Conservation (phyloP, 2,113 vertebrate species). For the Chunga burmeisteri region DNA sequence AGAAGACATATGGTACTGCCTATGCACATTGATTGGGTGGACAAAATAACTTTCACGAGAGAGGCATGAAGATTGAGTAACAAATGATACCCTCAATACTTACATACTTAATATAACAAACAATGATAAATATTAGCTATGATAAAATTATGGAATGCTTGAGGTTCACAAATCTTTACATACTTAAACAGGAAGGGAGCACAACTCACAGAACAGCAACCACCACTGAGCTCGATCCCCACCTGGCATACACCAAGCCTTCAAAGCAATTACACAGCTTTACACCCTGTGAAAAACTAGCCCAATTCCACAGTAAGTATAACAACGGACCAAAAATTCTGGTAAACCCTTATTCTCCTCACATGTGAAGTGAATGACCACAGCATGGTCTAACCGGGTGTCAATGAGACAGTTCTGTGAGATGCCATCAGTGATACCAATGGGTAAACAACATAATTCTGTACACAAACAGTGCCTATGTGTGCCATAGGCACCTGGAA, state of each 20-base stretch:
- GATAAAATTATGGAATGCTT: not conserved
- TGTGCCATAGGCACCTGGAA: not conserved
- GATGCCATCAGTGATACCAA: not conserved
- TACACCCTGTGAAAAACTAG: not conserved
- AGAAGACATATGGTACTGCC: not conserved
- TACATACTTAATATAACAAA: not conserved
- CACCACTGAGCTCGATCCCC: not conserved
- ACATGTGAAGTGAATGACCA: not conserved
- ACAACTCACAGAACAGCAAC: not conserved
- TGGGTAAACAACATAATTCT: not conserved
- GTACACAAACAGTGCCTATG: not conserved
- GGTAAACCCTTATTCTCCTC: not conserved
- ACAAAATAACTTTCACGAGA: not conserved
- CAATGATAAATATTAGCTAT: not conserved
- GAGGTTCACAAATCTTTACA: not conserved
- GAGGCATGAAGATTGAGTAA: not conserved
- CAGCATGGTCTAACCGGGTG: not conserved
- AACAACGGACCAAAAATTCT: not conserved
- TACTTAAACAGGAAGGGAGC: not conserved
- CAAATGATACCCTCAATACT: not conserved
- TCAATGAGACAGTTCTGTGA: not conserved
- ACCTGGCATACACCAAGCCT: not conserved
- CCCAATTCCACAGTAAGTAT: not conserved
- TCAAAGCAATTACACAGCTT: not conserved
- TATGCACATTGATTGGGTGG: not conserved